Percentiles rank a stretch among this genome's conserved stretches.
These are phyloP conservation scores for Poicephalus meyeri DNA, from an alignment of 2,113 vertebrate species.

Conservation along the genomic window DNA sequence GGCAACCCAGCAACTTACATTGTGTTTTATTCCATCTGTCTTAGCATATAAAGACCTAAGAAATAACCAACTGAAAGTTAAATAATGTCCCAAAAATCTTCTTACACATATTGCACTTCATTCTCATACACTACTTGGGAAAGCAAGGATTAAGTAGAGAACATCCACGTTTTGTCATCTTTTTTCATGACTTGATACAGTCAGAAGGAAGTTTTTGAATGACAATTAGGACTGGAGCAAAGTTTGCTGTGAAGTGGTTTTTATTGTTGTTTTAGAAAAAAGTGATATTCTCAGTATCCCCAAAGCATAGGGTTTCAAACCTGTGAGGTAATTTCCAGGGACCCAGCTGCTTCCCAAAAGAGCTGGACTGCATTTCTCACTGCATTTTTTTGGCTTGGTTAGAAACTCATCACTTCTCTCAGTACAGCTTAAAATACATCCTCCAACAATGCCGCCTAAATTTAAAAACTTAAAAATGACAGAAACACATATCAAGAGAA, in stretches of 20 bases:
- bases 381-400: neutral
- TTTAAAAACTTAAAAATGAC: neutral
- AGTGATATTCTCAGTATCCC: neutral
- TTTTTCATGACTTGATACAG: neutral
- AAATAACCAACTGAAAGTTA: neutral
- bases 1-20: neutral
- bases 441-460: neutral
- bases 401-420: neutral
- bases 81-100: neutral
- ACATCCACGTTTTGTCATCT: neutral
- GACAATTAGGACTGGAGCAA: neutral
- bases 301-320: neutral
- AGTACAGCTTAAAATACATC: neutral
- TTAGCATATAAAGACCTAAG: neutral
- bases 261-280: neutral
- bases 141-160: neutral
- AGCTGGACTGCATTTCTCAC: neutral
- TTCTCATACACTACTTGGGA: neutral
- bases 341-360: neutral
- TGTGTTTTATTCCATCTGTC: neutral
- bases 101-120: neutral
- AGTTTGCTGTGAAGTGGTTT: neutral
- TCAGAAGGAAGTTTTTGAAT: neutral
- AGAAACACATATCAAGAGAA: neutral
- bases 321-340: constrained; percentile 1